phyloP scores from a whole-genome alignment of 2,888 invertebrate genomes.

The Epinotia bilunana region DNA sequence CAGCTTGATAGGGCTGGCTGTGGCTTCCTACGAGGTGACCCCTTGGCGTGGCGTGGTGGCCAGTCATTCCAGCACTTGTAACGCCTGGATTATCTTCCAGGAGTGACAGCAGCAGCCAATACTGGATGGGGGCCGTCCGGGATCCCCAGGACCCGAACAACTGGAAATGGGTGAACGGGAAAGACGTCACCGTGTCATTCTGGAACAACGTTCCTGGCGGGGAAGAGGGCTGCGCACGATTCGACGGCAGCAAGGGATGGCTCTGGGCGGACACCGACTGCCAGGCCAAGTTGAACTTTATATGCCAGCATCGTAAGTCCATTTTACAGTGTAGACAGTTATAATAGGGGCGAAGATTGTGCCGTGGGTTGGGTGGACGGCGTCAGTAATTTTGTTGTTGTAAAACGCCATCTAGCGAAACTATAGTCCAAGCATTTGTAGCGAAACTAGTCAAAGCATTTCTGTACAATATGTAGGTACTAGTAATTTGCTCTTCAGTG shows the following conservation, averaged over 20 bases:
- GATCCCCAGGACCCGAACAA: conserved; percentile 90
- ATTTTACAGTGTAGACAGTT: background rate
- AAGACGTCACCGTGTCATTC: conserved; percentile 94
- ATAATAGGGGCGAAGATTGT: background rate
- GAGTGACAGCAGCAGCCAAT: conserved; percentile 95
- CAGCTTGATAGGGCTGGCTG: too few species aligned
- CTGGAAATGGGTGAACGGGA: conserved; percentile 96
- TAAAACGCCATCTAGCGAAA: background rate
- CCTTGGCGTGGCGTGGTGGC: too few species aligned
- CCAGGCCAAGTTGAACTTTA: conserved; percentile 92
- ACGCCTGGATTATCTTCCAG: conserved; percentile 67
- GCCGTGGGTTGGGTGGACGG: background rate
- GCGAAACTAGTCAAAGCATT: background rate
- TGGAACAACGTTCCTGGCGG: conserved; percentile 93
- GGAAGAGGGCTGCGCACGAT: conserved; percentile 93
- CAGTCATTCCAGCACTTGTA: background rate
- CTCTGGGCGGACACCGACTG: conserved; percentile 97
- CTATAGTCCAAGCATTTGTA: too few species aligned
- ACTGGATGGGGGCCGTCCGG: conserved; percentile 97
- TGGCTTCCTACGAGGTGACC: too few species aligned
- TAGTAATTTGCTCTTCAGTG: too few species aligned
- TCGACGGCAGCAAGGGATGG: conserved; percentile 97
- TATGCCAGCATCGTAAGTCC: conserved; percentile 96
- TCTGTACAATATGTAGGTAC: background rate
- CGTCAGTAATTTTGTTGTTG: background rate